These are phyloP conservation scores for Eledona agricola DNA, from an alignment of 2,888 invertebrate genomes.

Conservation along the genomic window DNA sequence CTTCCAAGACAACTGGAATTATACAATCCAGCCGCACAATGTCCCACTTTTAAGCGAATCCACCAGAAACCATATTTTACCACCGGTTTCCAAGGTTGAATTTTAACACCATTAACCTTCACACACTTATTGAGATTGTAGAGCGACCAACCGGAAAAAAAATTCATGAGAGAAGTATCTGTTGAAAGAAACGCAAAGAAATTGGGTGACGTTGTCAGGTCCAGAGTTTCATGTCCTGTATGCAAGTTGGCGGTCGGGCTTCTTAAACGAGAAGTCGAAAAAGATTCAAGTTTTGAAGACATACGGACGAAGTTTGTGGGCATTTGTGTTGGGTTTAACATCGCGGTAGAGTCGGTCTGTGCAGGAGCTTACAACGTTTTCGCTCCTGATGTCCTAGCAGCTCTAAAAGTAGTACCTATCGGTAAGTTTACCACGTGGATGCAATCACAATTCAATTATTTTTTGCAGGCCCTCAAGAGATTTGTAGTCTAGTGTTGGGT, in stretches of 20 bases:
- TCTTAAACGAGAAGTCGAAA: constrained; percentile 75
- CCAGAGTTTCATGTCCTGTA: constrained; percentile 48
- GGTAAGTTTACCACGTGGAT: constrained; percentile 41
- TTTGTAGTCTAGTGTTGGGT: constrained; percentile 90
- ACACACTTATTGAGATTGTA: constrained; percentile 8
- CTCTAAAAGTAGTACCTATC: constrained; percentile 49
- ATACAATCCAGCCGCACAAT: constrained; percentile 44
- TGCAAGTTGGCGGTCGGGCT: constrained; percentile 71
- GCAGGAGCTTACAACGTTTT: constrained; percentile 84
- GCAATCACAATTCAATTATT: constrained; percentile 3
- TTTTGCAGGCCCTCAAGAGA: constrained; percentile 77
- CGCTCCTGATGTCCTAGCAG: constrained; percentile 69
- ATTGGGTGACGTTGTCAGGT: constrained; percentile 47
- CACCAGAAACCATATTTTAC: constrained; percentile 41
- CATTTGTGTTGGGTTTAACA: constrained; percentile 84
- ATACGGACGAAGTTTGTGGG: constrained; percentile 82
- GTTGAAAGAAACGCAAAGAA: constrained; percentile 44
- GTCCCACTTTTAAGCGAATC: constrained; percentile 44
- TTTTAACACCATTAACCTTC: constrained; percentile 7
- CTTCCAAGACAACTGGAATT: constrained; percentile 51
- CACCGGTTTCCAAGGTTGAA: constrained; percentile 35
- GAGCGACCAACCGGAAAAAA: constrained; percentile 12
- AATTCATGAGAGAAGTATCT: too few species aligned
- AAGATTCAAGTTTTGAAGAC: constrained; percentile 80
- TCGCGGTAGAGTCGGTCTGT: constrained; percentile 86